These are phyloP conservation scores for Drosophila tristis DNA, from an alignment of 1,140 invertebrate species.

Conservation along the genomic window DNA sequence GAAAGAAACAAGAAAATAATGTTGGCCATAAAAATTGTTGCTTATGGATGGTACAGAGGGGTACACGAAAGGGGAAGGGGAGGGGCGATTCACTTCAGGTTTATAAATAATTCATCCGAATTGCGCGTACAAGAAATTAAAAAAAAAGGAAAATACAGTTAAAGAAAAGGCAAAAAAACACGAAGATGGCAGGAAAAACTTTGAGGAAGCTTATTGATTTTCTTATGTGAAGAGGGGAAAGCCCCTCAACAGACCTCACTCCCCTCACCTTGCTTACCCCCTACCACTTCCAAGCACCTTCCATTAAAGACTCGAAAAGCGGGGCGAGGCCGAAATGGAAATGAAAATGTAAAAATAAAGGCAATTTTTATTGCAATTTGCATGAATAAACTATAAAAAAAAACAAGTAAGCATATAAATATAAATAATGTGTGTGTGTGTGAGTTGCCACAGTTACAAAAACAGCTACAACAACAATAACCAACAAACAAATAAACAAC, in stretches of 20 bases:
- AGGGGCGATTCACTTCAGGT: constrained; percentile 37
- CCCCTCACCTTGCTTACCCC: background rate
- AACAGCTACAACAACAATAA: constrained; percentile 34
- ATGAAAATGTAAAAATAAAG: constrained; percentile 75
- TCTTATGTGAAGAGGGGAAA: constrained; percentile 31
- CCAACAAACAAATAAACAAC: constrained; percentile 9
- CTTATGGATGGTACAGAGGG: constrained; percentile 47
- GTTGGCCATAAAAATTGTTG: constrained; percentile 75
- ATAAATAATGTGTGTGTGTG: constrained; percentile 79
- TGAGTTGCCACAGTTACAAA: constrained; percentile 73
- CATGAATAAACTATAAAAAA: constrained; percentile 83
- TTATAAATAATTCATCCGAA: constrained; percentile 80
- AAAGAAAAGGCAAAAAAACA: constrained; percentile 20
- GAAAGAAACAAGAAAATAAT: constrained; percentile 45
- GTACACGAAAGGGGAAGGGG: background rate
- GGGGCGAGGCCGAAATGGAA: constrained; percentile 28
- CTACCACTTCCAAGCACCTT: background rate
- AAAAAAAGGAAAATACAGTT: constrained; percentile 29
- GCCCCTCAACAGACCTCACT: too few species aligned
- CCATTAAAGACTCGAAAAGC: constrained; percentile 52
- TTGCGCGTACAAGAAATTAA: constrained; percentile 73
- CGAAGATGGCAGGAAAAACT: constrained; percentile 40
- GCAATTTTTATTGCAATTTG: constrained; percentile 82
- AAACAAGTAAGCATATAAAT: constrained; percentile 34
- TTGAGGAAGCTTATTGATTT: constrained; percentile 76